Base-by-base conservation (phyloP, 2,113 vertebrate genomes). In the Ornithorhynchus anatinus region DNA sequence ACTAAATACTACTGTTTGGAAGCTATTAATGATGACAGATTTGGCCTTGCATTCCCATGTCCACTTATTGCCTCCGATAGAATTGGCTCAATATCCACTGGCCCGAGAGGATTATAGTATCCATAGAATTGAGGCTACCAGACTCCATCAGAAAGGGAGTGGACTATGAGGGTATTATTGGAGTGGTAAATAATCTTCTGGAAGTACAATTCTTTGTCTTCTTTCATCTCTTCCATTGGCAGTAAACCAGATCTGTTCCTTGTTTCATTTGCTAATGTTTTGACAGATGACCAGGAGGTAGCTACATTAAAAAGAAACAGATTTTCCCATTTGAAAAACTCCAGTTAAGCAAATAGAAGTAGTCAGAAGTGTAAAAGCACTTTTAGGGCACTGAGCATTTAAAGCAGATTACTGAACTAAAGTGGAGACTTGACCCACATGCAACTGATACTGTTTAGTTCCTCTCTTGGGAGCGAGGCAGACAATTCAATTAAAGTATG, bases 61-160 rank as follows among this genome's bases (percentile, higher is more conserved):
- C 8, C 31, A 23, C 22, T 22, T 35, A 15, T 56, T 59, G 8
- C 8, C 27, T 17, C 5, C 33, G 27, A 15, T 14, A 23, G 25
- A 29, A 20, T 44, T 0, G 0, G 39, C 4, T 23, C 44, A 43
- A 0, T 5, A 25, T 37, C 4, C 20, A 20, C 0, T 3, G 22
- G 38, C 5, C 22, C 40, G 65, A 19, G 33, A 14, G 5, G 7
- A 1, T 25, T 48, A n/a, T 20, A 3, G 42, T 65, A 17, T 78
- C 2, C 29, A 33, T 39, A 9, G 22, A 65, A 58, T 42, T 0
- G 33, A 36, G 29, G 13, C 10, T 51, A 1, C 4, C 20, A 37
- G 43, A 11, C 32, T 29, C 40, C 6, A 3, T 38, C 68, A n/a
- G 7, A 2, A 19, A 19, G 4, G 8, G 52, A 17, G 37, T 40